A percentile compares a stretch with the other conserved stretches of the same genome.
Conservation (phyloP, 2,797 vertebrate genomes). For the Clarias fuscus region DNA sequence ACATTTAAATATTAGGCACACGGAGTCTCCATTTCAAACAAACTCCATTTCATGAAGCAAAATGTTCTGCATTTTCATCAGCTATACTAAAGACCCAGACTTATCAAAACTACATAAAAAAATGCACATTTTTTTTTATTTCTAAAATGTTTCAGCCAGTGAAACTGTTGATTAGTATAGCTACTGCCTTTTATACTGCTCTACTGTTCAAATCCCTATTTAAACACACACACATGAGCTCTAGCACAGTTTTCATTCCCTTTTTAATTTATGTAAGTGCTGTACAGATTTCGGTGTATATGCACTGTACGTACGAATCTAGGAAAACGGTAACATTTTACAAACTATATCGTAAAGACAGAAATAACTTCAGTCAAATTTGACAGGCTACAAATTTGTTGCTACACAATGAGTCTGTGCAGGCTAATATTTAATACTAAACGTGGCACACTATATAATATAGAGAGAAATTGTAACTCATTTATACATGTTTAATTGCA, state of each 20-base stretch:
- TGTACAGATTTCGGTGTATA: slow-evolving; percentile 21
- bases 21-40: not conserved
- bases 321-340: not conserved
- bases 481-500: slow-evolving; percentile 15
- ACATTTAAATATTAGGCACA: slow-evolving; percentile 51
- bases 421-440: slow-evolving; percentile 4
- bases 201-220: not conserved
- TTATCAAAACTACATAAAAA: not conserved
- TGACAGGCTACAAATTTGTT: not conserved
- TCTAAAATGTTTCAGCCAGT: not conserved
- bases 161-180: not conserved
- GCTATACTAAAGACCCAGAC: not conserved
- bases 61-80: not conserved
- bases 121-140: not conserved
- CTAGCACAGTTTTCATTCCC: not conserved
- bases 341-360: slow-evolving; percentile 3
- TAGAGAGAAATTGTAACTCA: slow-evolving; percentile 5
- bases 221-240: not conserved
- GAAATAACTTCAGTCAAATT: not conserved
- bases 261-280: slow-evolving; percentile 12
- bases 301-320: not conserved
- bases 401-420: not conserved
- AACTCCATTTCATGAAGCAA: not conserved
- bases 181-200: slow-evolving; percentile 7
- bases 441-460: not conserved